Evolutionary conservation across 2,113 vertebrate species (phyloP).

Genomic region (Athene cunicularia): DNA sequence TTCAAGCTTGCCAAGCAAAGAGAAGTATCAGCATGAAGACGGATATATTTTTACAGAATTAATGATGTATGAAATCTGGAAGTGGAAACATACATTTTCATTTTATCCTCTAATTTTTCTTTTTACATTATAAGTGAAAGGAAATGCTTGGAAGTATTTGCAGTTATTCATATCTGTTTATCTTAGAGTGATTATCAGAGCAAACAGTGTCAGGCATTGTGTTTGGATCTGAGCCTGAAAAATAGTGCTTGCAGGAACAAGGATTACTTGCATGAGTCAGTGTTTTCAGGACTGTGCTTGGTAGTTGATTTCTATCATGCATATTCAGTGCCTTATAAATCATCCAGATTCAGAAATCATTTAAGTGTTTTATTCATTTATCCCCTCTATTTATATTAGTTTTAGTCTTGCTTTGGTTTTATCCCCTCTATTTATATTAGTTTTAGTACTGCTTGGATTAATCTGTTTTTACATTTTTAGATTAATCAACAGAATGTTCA

Average conservation of each 20-base stretch:
- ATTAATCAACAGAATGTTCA: background rate
- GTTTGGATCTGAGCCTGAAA: conserved; percentile 64
- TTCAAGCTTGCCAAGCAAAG: conserved; percentile 48
- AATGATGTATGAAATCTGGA: conserved; percentile 66
- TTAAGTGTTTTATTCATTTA: conserved; percentile 31
- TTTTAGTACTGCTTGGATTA: conserved; percentile 6
- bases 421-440: conserved; percentile 1
- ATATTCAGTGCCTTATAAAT: conserved; percentile 56
- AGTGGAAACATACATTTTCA: conserved; percentile 67
- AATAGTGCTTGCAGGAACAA: conserved; percentile 43
- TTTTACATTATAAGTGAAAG: conserved; percentile 63
- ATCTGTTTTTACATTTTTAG: conserved; percentile 23
- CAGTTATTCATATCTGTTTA: conserved; percentile 68
- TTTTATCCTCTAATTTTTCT: conserved; percentile 64
- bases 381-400: conserved; percentile 14
- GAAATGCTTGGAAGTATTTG: conserved; percentile 59
- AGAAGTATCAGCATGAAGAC: conserved; percentile 50
- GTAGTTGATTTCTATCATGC: conserved; percentile 63
- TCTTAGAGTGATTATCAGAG: conserved; percentile 71
- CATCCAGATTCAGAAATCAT: conserved; percentile 52
- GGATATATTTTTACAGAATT: conserved; percentile 66
- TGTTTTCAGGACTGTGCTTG: conserved; percentile 34
- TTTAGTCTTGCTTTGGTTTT: conserved; percentile 27
- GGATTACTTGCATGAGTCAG: conserved; percentile 61
- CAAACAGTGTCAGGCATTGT: conserved; percentile 73